Conservation (phyloP, 1,140 invertebrate species). For the Spodoptera litura region DNA sequence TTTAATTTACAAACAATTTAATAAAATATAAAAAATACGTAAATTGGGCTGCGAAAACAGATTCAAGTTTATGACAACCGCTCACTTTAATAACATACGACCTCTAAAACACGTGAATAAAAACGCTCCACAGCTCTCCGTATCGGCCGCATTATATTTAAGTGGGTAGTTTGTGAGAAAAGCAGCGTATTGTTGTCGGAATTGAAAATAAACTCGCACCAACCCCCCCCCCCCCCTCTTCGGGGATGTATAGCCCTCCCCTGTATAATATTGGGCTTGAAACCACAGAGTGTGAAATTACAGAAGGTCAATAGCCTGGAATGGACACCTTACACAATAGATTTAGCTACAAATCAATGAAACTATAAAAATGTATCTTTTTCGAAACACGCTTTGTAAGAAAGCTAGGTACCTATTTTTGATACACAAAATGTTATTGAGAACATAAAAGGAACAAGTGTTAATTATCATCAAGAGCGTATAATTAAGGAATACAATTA, state of each 20-base stretch:
- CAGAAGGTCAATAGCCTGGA: background rate
- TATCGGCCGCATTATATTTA: conserved; percentile 82
- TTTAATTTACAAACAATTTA: background rate
- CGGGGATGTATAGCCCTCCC: conserved; percentile 37
- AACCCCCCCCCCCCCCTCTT: conserved; percentile 23
- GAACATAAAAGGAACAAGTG: no score
- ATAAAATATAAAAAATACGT: background rate
- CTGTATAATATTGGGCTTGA: conserved; percentile 38
- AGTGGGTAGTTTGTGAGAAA: conserved; percentile 83
- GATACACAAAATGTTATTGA: no score
- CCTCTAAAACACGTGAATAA: conserved; percentile 55
- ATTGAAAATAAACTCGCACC: conserved; percentile 79
- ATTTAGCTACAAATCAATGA: background rate
- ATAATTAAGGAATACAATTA: no score
- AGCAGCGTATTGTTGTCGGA: conserved; percentile 81
- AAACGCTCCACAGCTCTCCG: conserved; percentile 68
- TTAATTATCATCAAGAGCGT: no score
- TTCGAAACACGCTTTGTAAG: no score
- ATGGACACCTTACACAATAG: background rate
- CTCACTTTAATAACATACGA: conserved; percentile 44
- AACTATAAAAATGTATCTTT: no score
- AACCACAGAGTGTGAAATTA: background rate
- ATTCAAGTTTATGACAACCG: conserved; percentile 24
- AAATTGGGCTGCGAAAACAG: no score
- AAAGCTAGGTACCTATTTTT: no score